These are phyloP conservation scores for Eurypyga helias DNA, from an alignment of 2,113 vertebrate genomes.

Conservation along the genomic window DNA sequence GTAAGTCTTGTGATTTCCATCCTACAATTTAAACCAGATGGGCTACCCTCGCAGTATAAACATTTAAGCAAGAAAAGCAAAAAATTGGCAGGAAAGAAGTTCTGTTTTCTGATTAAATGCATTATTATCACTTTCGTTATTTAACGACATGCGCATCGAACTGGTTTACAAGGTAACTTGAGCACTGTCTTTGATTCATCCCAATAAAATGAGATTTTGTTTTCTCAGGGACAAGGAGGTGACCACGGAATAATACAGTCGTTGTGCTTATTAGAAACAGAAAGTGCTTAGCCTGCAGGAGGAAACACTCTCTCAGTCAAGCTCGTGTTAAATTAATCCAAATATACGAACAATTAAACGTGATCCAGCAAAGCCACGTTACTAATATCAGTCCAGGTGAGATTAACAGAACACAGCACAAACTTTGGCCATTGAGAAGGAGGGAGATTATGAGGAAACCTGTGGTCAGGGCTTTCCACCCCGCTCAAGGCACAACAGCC, in stretches of 20 bases:
- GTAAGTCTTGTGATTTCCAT: conserved; percentile 70
- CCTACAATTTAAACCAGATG: conserved; percentile 76
- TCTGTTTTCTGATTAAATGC: conserved; percentile 57
- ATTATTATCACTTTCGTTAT: conserved; percentile 42
- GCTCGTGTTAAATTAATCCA: neutral
- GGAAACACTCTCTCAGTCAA: neutral
- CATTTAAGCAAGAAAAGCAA: neutral
- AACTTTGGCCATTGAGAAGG: neutral
- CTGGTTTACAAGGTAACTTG: conserved; percentile 46
- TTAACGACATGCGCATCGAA: conserved; percentile 42
- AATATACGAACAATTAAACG: neutral
- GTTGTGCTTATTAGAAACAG: conserved; percentile 62
- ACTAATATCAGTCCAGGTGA: neutral
- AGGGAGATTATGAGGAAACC: neutral
- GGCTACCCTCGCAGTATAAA: conserved; percentile 38
- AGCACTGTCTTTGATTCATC: conserved; percentile 37
- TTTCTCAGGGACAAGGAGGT: conserved; percentile 23
- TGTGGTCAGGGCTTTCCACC: neutral
- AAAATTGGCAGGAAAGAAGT: conserved; percentile 49
- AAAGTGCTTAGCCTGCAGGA: conserved; percentile 4
- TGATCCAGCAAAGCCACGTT: neutral
- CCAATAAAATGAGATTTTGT: conserved; percentile 30
- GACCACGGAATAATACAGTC: conserved; percentile 13
- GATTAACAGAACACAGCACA: neutral
- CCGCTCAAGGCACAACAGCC: neutral